Evolutionary conservation across 1,140 invertebrate species (phyloP).

Genomic region (Zaprionus lachaisei): DNA sequence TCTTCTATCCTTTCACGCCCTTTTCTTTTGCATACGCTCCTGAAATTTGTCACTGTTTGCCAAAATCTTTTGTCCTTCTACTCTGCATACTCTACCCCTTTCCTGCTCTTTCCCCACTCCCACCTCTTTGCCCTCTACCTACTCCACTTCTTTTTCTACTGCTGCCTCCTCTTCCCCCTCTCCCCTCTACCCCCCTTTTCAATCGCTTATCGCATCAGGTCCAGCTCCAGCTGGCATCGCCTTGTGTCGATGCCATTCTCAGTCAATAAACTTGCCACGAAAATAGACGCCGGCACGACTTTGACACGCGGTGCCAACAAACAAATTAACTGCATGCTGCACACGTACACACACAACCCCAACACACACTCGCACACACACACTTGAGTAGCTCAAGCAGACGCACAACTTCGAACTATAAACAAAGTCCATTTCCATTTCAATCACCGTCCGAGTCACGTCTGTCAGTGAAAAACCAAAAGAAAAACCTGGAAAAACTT

Average conservation of each 20-base stretch:
- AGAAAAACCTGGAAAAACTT: slow-evolving; percentile 9
- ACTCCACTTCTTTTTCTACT: background rate
- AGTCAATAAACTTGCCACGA: slow-evolving; percentile 64
- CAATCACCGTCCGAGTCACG: slow-evolving; percentile 24
- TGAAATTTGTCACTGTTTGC: too few relatives aligned
- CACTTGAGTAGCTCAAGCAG: background rate
- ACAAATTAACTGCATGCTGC: slow-evolving; percentile 59
- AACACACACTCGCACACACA: slow-evolving; percentile 8
- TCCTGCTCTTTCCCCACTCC: background rate
- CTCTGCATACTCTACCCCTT: too few relatives aligned
- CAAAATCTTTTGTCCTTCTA: too few relatives aligned
- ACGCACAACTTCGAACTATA: slow-evolving; percentile 44
- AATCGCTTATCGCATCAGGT: background rate
- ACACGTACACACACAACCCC: slow-evolving; percentile 7
- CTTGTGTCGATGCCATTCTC: slow-evolving; percentile 8
- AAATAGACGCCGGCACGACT: slow-evolving; percentile 67
- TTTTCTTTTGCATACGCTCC: too few relatives aligned
- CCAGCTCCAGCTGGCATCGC: background rate
- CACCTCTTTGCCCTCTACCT: background rate
- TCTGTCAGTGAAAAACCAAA: background rate
- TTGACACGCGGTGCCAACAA: slow-evolving; percentile 72
- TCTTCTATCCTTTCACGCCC: too few relatives aligned
- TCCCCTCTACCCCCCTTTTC: background rate
- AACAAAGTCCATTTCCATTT: slow-evolving; percentile 70
- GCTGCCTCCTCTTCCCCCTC: background rate